Conservation (phyloP, 2,113 vertebrate genomes). For the Psophia crepitans region DNA sequence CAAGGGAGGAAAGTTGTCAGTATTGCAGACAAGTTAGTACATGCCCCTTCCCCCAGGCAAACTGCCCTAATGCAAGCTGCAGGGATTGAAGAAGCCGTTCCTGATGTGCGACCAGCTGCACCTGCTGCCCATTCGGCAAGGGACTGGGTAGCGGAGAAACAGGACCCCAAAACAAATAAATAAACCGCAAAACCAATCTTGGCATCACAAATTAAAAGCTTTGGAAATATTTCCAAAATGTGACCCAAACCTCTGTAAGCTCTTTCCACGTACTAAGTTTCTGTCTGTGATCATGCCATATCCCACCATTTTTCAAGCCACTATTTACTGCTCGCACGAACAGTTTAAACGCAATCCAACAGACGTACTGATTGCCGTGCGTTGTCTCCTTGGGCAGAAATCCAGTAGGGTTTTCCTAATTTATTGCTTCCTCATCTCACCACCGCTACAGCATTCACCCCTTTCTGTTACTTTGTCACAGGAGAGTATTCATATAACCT, state of each 20-base stretch:
- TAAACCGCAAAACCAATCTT: neutral
- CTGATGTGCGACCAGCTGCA: neutral
- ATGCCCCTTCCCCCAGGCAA: neutral
- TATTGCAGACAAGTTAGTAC: neutral
- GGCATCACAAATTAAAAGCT: neutral
- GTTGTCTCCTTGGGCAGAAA: neutral
- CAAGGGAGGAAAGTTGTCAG: neutral
- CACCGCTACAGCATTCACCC: neutral
- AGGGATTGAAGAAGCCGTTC: neutral
- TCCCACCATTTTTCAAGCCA: neutral
- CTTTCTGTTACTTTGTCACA: neutral
- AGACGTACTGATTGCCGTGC: neutral
- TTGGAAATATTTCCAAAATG: neutral
- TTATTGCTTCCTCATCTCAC: neutral
- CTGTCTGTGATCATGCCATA: neutral
- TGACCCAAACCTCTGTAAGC: neutral
- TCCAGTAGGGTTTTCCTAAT: neutral
- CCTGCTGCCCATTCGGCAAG: neutral
- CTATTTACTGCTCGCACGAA: neutral
- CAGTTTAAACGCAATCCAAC: neutral
- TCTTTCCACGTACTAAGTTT: neutral
- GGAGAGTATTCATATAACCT: neutral
- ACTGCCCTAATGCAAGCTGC: neutral
- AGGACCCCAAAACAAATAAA: neutral
- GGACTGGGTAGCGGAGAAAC: neutral